These are phyloP conservation scores for Hyperoplus immaculatus DNA, from an alignment of 2,797 vertebrate genomes.

Conservation along the genomic window DNA sequence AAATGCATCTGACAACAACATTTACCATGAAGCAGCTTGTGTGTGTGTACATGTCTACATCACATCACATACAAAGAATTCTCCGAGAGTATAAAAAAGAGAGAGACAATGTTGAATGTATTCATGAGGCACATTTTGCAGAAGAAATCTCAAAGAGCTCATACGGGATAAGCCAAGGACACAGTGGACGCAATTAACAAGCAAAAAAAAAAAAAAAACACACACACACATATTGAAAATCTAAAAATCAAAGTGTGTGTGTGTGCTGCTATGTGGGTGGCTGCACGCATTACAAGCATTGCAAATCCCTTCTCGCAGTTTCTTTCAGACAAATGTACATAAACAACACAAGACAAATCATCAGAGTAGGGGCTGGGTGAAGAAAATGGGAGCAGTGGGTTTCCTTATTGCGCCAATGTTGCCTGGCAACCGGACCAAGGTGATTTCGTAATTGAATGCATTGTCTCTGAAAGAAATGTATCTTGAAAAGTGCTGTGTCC, in stretches of 20 bases:
- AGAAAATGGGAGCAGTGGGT: constrained; percentile 63
- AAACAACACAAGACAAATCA: constrained; percentile 75
- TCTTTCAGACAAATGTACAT: constrained; percentile 64
- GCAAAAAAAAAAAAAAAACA: background rate
- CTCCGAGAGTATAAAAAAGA: background rate
- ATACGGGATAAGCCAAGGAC: constrained; percentile 41
- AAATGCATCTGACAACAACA: constrained; percentile 16
- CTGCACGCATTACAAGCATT: constrained; percentile 11
- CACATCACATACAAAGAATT: constrained; percentile 17
- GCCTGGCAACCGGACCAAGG: constrained; percentile 78
- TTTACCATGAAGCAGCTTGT: constrained; percentile 32
- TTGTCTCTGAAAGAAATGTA: constrained; percentile 53
- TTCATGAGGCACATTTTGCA: constrained; percentile 46
- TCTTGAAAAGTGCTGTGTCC: constrained; percentile 46
- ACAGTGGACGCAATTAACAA: constrained; percentile 47
- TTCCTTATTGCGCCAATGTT: constrained; percentile 68
- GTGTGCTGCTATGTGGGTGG: constrained; percentile 28
- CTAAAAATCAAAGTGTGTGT: constrained; percentile 4
- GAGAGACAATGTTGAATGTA: constrained; percentile 35
- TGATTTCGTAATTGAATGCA: constrained; percentile 73
- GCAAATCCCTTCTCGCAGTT: constrained; percentile 29
- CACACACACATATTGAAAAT: background rate
- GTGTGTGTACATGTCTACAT: background rate
- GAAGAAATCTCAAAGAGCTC: constrained; percentile 44
- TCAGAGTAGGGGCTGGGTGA: constrained; percentile 40